Evolutionary conservation across 2,888 invertebrate genomes (phyloP).

Genomic region (Elmis aenea): DNA sequence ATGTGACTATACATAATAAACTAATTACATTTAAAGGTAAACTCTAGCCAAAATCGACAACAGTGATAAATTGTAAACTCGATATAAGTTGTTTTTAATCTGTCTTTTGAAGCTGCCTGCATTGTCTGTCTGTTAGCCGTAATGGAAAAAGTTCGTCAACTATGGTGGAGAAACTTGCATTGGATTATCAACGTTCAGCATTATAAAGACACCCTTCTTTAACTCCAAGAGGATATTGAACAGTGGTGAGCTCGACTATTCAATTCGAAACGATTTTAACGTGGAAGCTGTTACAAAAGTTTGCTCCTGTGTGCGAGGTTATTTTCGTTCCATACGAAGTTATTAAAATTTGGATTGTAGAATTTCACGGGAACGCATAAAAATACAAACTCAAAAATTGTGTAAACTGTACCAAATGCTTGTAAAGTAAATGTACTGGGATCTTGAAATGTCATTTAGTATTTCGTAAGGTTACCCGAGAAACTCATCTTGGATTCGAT

Average conservation of each 20-base stretch:
- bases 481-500: conserved; percentile 19
- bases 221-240: conserved; percentile 24
- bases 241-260: conserved; percentile 7
- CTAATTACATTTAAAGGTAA: too few relatives aligned
- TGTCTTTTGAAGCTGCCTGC: conserved; percentile 32
- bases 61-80: conserved; percentile 33
- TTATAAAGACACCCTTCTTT: conserved; percentile 27
- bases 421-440: too few relatives aligned
- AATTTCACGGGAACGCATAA: too few relatives aligned
- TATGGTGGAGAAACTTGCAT: conserved; percentile 37
- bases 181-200: conserved; percentile 36
- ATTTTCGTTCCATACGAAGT: too few relatives aligned
- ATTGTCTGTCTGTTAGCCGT: conserved; percentile 39
- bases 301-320: too few relatives aligned
- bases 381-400: too few relatives aligned
- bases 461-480: conserved; percentile 18
- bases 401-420: too few relatives aligned
- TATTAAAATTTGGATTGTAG: too few relatives aligned
- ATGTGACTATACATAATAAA: too few relatives aligned
- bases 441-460: too few relatives aligned
- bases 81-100: conserved; percentile 35
- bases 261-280: conserved; percentile 2
- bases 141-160: conserved; percentile 42
- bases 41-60: too few relatives aligned
- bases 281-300: too few relatives aligned